These are phyloP conservation scores for Macrochelys suwanniensis DNA, from an alignment of 2,797 vertebrate genomes.

Conservation along the genomic window DNA sequence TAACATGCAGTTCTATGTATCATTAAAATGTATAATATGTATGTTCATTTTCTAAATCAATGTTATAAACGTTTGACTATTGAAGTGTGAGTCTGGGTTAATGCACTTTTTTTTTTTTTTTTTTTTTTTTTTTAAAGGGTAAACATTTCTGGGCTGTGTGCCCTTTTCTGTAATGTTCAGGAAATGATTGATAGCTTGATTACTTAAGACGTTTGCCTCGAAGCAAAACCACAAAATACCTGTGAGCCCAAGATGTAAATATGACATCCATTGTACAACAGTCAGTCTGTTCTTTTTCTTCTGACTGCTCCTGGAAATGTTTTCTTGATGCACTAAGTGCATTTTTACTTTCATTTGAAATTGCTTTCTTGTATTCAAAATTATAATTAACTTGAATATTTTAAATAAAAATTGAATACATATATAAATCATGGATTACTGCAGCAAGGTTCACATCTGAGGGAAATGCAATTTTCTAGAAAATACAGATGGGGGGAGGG, in stretches of 20 bases:
- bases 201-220: neutral
- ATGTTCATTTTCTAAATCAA: neutral
- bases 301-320: neutral
- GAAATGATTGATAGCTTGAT: neutral
- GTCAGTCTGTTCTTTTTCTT: neutral
- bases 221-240: neutral
- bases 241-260: neutral
- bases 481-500: neutral
- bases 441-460: neutral
- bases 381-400: neutral
- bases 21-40: neutral
- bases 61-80: fast-evolving
- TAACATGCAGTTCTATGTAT: neutral
- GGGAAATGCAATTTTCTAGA: neutral
- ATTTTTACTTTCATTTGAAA: neutral
- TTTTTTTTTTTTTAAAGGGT: neutral
- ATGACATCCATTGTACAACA: neutral
- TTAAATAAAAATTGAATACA: neutral
- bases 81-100: neutral
- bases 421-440: neutral
- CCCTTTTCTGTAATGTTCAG: neutral
- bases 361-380: neutral
- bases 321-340: neutral
- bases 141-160: conserved; percentile 15
- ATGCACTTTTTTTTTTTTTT: neutral